Conservation (phyloP, 1,140 invertebrate genomes). For the Apolygus lucorum region DNA sequence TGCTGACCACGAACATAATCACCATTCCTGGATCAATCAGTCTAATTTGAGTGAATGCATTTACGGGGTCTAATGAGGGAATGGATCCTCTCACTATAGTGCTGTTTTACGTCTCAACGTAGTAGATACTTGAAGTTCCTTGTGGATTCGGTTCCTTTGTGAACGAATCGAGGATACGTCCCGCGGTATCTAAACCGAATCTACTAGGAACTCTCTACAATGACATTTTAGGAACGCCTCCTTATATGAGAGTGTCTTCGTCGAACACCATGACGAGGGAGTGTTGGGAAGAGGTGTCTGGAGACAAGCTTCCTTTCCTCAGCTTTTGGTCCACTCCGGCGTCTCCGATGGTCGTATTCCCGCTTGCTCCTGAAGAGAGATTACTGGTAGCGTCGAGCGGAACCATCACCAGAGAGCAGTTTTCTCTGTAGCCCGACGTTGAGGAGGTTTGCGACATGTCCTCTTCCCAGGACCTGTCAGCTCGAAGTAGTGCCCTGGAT, state of each 20-base stretch:
- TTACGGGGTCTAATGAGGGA: too few species aligned
- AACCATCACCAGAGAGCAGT: conserved; percentile 34
- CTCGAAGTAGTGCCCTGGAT: neutral
- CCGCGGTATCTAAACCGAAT: too few species aligned
- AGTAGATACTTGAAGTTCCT: neutral
- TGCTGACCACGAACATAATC: too few species aligned
- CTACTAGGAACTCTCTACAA: too few species aligned
- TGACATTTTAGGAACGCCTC: neutral
- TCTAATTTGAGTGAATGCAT: too few species aligned
- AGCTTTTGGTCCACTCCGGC: conserved; percentile 42
- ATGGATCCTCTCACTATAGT: neutral
- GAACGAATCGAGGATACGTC: neutral
- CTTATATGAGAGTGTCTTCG: conserved; percentile 62
- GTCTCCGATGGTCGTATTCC: conserved; percentile 44
- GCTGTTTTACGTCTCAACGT: neutral
- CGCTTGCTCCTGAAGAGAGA: conserved; percentile 48
- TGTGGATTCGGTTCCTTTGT: neutral
- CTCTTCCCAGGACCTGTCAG: conserved; percentile 60
- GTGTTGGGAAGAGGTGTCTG: conserved; percentile 44
- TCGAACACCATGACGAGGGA: conserved; percentile 61
- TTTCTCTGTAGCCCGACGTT: conserved; percentile 49
- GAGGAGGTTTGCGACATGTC: conserved; percentile 67
- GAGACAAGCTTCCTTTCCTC: neutral
- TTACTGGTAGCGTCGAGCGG: conserved; percentile 39
- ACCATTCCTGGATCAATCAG: too few species aligned